Conservation (phyloP, 2,113 vertebrate genomes). For the Phylloscopus trochilus region DNA sequence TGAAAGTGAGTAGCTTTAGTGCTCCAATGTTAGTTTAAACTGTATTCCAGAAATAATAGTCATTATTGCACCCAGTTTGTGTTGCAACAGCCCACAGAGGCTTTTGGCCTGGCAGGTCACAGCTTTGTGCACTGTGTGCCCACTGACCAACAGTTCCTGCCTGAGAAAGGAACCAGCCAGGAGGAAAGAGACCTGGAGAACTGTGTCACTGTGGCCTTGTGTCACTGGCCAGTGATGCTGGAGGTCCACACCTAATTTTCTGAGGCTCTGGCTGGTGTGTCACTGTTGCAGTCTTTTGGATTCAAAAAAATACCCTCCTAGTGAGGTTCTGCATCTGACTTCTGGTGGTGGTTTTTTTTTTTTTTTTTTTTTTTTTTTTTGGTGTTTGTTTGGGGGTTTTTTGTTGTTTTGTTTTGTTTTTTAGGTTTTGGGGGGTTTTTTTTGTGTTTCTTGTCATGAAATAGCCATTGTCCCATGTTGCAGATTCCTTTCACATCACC, state of each 20-base stretch:
- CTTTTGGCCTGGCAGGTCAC: background rate
- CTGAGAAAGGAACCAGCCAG: fast-evolving
- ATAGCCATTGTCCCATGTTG: background rate
- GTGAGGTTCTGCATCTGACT: background rate
- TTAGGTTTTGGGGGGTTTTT: background rate
- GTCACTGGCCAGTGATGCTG: background rate
- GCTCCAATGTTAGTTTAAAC: background rate
- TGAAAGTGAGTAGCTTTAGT: background rate
- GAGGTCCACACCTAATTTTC: background rate
- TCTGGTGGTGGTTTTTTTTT: background rate
- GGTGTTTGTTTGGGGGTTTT: too few relatives aligned
- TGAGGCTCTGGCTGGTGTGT: background rate
- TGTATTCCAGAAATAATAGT: background rate
- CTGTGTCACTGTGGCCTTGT: background rate
- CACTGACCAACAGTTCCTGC: background rate
- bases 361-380: too few relatives aligned
- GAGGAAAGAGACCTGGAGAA: background rate
- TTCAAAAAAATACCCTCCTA: background rate
- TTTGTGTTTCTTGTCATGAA: background rate
- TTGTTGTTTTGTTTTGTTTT: too few relatives aligned
- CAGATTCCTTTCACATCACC: background rate
- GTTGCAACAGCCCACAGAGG: background rate
- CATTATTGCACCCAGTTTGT: background rate
- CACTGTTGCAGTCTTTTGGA: background rate
- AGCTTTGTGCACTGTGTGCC: background rate